Conservation (phyloP, 2,113 vertebrate genomes). For the Craseonycteris thonglongyai region DNA sequence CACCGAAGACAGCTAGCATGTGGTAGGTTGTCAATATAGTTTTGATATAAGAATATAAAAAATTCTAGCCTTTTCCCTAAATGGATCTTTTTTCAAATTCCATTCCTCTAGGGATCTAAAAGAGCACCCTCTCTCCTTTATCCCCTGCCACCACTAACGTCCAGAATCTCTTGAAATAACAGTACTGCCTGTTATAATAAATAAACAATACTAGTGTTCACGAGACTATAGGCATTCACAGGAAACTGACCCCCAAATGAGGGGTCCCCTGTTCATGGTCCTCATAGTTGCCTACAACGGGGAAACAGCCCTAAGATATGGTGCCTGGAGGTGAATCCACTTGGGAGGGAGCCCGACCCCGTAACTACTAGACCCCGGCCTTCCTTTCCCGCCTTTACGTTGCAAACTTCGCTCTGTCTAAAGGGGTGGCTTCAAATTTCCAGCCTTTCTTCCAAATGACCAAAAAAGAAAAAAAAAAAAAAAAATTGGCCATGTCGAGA, state of each 20-base stretch:
- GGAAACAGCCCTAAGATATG: not conserved
- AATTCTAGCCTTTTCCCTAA: not conserved
- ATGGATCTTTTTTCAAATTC: not conserved
- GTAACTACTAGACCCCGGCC: rapidly evolving
- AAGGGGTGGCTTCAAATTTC: not conserved
- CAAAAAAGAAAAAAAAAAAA: not conserved
- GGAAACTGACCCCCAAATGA: no score
- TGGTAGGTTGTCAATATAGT: not conserved
- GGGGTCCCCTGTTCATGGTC: rapidly evolving
- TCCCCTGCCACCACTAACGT: rapidly evolving
- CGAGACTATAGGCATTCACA: not conserved
- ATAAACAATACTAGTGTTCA: not conserved
- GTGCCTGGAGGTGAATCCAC: not conserved
- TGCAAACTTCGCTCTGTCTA: not conserved
- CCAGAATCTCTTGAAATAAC: not conserved
- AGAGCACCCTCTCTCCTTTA: not conserved
- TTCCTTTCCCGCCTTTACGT: not conserved
- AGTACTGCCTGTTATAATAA: no score
- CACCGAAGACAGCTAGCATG: not conserved
- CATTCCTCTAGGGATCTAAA: not conserved
- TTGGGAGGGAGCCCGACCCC: not conserved
- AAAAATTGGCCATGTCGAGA: not conserved
- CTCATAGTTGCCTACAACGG: not conserved
- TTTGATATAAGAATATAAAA: not conserved
- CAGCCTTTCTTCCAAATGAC: not conserved